Base-by-base conservation (phyloP, 2,113 vertebrate genomes). In the Dissostichus mawsoni region DNA sequence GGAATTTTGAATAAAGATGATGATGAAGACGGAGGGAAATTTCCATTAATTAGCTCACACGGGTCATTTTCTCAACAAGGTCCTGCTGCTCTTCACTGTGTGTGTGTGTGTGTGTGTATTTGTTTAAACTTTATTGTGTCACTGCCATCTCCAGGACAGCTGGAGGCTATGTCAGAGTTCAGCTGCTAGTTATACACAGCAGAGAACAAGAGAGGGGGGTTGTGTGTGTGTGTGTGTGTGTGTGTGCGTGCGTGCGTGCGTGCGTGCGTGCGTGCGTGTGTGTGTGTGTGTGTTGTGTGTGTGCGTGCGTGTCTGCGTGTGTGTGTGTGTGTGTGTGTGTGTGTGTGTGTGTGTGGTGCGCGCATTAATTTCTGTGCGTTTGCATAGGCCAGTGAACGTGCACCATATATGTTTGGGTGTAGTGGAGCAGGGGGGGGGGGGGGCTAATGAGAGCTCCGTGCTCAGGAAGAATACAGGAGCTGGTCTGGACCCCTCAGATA, bases 401-500 rank as follows among this genome's bases (percentile, higher is more conserved):
- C 33, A 36, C 5, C 1, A 5, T 13, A 12, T 57, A 25, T 17
- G 25, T 17, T 13, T 61, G 59, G 44, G 17, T 71, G 55, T 61
- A 55, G 73, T 75, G 87, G 59, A 79, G 71, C 69, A 87, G 80
- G 70, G 85, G 86, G 80, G 73, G 68, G 78, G 83, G 85, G 83
- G 83, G 33, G 91, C 94, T 93, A 94, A 94, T 91, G 89, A 92
- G 89, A 89, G 88, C 90, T 78, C 81, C 29, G 79, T 82, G 81
- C 85, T 84, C 63, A 70, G 69, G 71, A 82, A 89, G 86, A 92
- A 91, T 80, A 91, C 76, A 75, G 90, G 81, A 78, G 86, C 76
- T 86, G 87, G 94, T 94, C 95, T 96, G 96, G 90, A 92, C 90
- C 90, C 90, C 87, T 79, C 87, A 94, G 95, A 96, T 97, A 91